Evolutionary conservation across 2,888 invertebrate genomes (phyloP).

Genomic region (Parnassius orleans): DNA sequence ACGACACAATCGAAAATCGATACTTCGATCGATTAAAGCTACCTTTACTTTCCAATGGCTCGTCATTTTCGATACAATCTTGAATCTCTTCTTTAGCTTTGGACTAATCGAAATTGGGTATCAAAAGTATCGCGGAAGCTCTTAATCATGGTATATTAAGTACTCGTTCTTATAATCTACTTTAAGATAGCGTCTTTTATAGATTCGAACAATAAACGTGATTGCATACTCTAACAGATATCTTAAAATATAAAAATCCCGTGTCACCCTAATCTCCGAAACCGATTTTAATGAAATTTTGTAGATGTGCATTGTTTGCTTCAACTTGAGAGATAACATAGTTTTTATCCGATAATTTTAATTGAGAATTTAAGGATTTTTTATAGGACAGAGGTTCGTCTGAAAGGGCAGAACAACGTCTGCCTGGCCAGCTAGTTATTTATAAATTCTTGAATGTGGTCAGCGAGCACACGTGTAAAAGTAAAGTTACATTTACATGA

Average conservation of each 20-base stretch:
- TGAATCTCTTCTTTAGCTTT: slow-evolving; percentile 3
- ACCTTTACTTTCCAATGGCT: background rate
- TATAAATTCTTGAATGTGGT: no score
- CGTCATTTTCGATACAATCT: background rate
- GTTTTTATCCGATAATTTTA: no score
- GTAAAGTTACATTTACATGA: no score
- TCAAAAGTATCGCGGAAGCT: background rate
- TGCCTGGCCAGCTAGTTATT: no score
- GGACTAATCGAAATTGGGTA: slow-evolving; percentile 5
- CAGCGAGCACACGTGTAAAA: no score
- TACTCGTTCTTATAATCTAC: background rate
- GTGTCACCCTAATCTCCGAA: no score
- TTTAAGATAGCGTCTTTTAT: background rate
- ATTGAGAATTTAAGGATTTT: no score
- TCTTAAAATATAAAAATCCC: background rate
- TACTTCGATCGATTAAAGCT: background rate
- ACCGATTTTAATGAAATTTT: no score
- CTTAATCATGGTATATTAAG: background rate
- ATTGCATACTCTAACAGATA: background rate
- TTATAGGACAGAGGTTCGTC: no score
- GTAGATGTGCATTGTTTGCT: no score
- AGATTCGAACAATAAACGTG: background rate
- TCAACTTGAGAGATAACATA: no score
- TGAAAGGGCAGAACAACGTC: no score
- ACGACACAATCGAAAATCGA: background rate